These are phyloP conservation scores for Australoheros facetus DNA, from an alignment of 2,797 vertebrate species.

Conservation along the genomic window DNA sequence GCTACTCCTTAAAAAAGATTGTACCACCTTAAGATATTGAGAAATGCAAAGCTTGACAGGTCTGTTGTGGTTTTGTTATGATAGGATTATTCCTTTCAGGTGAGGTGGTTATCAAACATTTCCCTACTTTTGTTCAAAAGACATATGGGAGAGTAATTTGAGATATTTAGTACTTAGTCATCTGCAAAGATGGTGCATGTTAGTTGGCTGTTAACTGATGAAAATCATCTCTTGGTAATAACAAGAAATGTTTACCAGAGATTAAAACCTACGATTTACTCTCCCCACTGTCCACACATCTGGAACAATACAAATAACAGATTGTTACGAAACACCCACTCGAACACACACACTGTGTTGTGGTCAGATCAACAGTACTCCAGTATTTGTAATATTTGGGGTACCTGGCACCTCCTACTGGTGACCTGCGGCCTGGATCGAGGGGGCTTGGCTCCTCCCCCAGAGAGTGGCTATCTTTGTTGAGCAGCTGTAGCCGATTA, in stretches of 20 bases:
- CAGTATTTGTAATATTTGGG: neutral
- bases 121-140: neutral
- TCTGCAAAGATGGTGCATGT: constrained; percentile 10
- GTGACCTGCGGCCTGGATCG: constrained; percentile 94
- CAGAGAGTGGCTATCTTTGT: constrained; percentile 96
- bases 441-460: constrained; percentile 93
- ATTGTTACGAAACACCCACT: constrained; percentile 38
- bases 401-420: constrained; percentile 96
- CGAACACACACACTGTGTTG: neutral
- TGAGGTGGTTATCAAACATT: neutral
- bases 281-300: constrained; percentile 85
- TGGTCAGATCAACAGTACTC: neutral
- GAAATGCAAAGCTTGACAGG: neutral
- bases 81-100: neutral
- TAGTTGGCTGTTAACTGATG: constrained; percentile 51
- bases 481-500: constrained; percentile 93
- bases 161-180: constrained; percentile 52
- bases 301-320: constrained; percentile 85
- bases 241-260: constrained; percentile 83
- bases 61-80: neutral
- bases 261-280: constrained; percentile 86
- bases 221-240: constrained; percentile 62
- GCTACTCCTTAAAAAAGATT: neutral
- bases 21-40: neutral
- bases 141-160: neutral